Evolutionary conservation across 2,113 vertebrate genomes (phyloP), one percentile per base, ranked within the genome.

Genomic region (Struthidea cinerea): DNA sequence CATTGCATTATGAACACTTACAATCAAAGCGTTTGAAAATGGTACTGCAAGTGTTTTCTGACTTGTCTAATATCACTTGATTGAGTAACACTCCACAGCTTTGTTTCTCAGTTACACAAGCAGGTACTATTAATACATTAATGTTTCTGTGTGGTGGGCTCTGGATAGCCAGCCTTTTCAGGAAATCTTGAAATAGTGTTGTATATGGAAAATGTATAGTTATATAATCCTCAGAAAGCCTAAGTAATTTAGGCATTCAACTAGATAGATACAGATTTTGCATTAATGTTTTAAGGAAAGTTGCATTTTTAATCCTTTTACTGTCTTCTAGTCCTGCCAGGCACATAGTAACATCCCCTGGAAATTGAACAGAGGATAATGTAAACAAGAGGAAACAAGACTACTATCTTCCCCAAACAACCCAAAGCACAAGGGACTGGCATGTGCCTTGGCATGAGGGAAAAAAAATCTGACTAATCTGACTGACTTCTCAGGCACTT

Each of bases 271-370:
- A 87, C 94, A 97, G 95, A 95, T 87, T 97, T 97, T 69, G 17
- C 77, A 97, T 95, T 1, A 97, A 97, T 97, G 87, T 97, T 97
- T 97, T 89, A 94, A 92, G 50, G 69, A 78, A 93, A 94, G 61
- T 59, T 95, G 70, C 86, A 96, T 96, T 97, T 97, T 97, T 97
- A 97, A 96, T 96, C 49, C 56, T 75, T 92, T 90, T 71, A 74
- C 74, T 80, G 73, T 37, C 80, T 89, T 90, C 78, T 64, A 67
- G 33, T 93, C 24, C 73, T 95, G 35, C 60, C 84, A 88, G 70
- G 56, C 78, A 82, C 52, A 73, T 22, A 33, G 73, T 32, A 80
- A 74, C 47, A 20, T 78, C 68, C 64, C 50, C 44, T 77, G 80
- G 56, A 96, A 93, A 83, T 5, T 71, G 65, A 94, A 87, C 4